phyloP scores from a whole-genome alignment of 2,797 vertebrate genomes.

The Sebastes baramenuke region DNA sequence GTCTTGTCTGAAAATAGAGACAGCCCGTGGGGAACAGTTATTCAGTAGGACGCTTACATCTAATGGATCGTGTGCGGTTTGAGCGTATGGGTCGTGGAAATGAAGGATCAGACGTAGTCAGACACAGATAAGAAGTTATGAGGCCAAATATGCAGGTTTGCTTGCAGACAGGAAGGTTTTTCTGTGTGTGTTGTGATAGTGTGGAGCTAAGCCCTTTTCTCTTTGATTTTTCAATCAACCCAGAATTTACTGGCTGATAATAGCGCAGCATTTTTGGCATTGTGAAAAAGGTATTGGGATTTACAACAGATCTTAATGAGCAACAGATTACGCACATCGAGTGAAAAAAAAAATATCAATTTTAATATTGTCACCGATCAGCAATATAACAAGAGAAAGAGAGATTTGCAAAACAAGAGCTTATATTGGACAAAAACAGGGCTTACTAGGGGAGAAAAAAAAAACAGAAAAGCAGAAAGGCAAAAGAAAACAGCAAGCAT shows the following conservation, averaged over 20 bases:
- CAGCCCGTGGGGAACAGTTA: slow-evolving; percentile 39
- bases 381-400: slow-evolving; percentile 14
- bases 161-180: background rate
- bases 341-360: background rate
- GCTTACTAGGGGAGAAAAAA: slow-evolving; percentile 1
- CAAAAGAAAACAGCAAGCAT: slow-evolving; percentile 58
- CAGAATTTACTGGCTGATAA: slow-evolving; percentile 11
- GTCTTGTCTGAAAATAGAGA: slow-evolving; percentile 21
- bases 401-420: slow-evolving; percentile 36
- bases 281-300: slow-evolving; percentile 6
- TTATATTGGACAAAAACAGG: slow-evolving; percentile 34
- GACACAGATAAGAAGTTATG: slow-evolving; percentile 30
- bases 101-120: background rate
- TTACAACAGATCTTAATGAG: slow-evolving; percentile 18
- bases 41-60: slow-evolving; percentile 45
- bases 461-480: slow-evolving; percentile 27
- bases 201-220: background rate
- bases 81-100: slow-evolving; percentile 26
- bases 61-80: slow-evolving; percentile 59
- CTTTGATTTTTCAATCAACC: slow-evolving; percentile 37
- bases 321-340: slow-evolving; percentile 20
- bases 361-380: slow-evolving; percentile 31
- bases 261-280: background rate
- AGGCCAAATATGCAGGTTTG: slow-evolving; percentile 23
- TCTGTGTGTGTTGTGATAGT: background rate